Evolutionary conservation across 1,140 invertebrate genomes (phyloP).

Genomic region (Conopomorpha cramerella): DNA sequence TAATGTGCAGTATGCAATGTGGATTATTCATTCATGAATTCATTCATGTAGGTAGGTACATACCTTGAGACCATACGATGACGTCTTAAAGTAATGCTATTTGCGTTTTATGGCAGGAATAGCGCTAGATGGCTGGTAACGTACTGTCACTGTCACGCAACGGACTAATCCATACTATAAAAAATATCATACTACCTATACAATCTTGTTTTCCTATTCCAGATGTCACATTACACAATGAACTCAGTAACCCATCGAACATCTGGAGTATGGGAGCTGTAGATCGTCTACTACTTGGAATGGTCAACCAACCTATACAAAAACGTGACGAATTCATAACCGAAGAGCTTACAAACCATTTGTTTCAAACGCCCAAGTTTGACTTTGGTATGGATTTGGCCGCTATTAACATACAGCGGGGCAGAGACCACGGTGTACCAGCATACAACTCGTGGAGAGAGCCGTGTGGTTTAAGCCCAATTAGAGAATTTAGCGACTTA

Average conservation of each 20-base stretch:
- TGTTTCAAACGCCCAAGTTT: slow-evolving; percentile 77
- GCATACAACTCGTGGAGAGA: slow-evolving; percentile 82
- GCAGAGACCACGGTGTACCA: slow-evolving; percentile 87
- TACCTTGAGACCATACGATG: too few species aligned
- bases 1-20: too few species aligned
- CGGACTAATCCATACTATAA: too few species aligned
- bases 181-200: not conserved
- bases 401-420: slow-evolving; percentile 86
- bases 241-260: slow-evolving; percentile 68
- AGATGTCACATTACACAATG: slow-evolving; percentile 81
- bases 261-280: slow-evolving; percentile 75
- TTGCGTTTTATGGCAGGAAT: too few species aligned
- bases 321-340: slow-evolving; percentile 82
- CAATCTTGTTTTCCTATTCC: slow-evolving; percentile 4
- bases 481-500: slow-evolving; percentile 78
- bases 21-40: too few species aligned
- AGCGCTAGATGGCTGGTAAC: too few species aligned
- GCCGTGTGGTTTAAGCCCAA: slow-evolving; percentile 75
- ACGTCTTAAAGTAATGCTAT: too few species aligned
- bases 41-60: not conserved
- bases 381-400: slow-evolving; percentile 87
- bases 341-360: slow-evolving; percentile 82
- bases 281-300: slow-evolving; percentile 76
- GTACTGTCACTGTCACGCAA: too few species aligned
- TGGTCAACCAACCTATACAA: slow-evolving; percentile 78